Evolutionary conservation across 1,140 invertebrate species (phyloP).

Genomic region (Babylonia areolata): DNA sequence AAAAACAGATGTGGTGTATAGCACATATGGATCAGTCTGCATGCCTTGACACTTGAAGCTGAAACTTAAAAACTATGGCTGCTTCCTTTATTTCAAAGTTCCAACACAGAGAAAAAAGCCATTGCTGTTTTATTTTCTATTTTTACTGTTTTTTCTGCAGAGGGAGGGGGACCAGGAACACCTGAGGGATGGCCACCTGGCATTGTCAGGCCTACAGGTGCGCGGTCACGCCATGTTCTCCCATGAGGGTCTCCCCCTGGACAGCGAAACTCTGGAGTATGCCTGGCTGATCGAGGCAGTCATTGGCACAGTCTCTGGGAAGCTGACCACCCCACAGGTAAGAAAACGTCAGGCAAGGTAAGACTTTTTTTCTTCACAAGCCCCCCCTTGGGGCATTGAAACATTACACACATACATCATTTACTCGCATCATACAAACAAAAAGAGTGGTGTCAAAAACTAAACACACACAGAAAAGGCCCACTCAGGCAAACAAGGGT

Average conservation of each 20-base stretch:
- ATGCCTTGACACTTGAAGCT: too few relatives aligned
- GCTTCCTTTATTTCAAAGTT: too few relatives aligned
- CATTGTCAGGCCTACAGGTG: constrained; percentile 91
- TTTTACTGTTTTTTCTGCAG: constrained; percentile 47
- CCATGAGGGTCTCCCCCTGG: constrained; percentile 89
- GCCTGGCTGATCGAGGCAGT: constrained; percentile 87
- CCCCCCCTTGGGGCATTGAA: too few relatives aligned
- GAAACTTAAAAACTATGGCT: too few relatives aligned
- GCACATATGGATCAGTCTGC: too few relatives aligned
- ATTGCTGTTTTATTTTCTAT: not conserved
- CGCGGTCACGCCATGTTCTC: constrained; percentile 98
- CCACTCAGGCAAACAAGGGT: too few relatives aligned
- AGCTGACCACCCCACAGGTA: constrained; percentile 78
- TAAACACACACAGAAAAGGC: too few relatives aligned
- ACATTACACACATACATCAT: too few relatives aligned
- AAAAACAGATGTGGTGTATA: too few relatives aligned
- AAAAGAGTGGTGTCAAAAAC: too few relatives aligned
- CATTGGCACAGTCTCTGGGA: constrained; percentile 79
- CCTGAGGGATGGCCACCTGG: constrained; percentile 90
- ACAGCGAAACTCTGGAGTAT: constrained; percentile 97
- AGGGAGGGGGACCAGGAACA: constrained; percentile 84
- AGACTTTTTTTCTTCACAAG: too few relatives aligned
- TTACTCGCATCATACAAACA: too few relatives aligned
- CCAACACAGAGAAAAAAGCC: not conserved
- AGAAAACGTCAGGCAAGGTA: not conserved